A percentile compares a stretch with the other conserved stretches of the same genome.
phyloP scores from a whole-genome alignment of 92 coral and sea anemone genomes.

The Parazoanthus atlanticus region DNA sequence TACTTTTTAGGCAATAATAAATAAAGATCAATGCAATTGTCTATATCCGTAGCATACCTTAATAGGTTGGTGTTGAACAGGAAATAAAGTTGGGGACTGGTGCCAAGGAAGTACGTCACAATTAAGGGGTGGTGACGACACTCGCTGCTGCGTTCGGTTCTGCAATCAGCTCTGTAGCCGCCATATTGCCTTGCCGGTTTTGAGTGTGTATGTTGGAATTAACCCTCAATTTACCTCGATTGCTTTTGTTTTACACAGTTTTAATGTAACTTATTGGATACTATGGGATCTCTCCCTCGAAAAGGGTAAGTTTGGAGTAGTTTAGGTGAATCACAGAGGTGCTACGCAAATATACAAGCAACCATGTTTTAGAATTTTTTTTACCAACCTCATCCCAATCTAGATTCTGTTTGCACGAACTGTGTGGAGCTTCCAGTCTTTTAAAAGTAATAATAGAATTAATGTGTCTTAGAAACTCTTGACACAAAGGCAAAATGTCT shows the following conservation, averaged over 20 bases:
- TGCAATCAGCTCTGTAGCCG: slow-evolving; percentile 12
- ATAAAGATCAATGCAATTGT: too few relatives aligned
- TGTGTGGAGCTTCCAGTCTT: not conserved
- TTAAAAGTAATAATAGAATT: not conserved
- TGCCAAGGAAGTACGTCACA: slow-evolving; percentile 88
- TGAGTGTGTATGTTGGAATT: slow-evolving; percentile 16
- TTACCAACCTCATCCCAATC: not conserved
- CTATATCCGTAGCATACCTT: too few relatives aligned
- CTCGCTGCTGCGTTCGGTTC: slow-evolving; percentile 18
- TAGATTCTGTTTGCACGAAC: not conserved
- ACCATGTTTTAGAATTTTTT: not conserved
- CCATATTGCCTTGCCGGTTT: slow-evolving; percentile 42
- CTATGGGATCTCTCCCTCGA: slow-evolving; percentile 35
- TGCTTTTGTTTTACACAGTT: slow-evolving; percentile 7
- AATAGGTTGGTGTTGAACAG: not conserved
- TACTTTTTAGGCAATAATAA: not conserved
- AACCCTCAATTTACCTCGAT: slow-evolving; percentile 21
- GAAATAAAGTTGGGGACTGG: slow-evolving; percentile 58
- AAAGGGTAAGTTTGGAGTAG: slow-evolving; percentile 25
- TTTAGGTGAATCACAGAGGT: not conserved
- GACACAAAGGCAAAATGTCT: not conserved
- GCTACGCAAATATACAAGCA: not conserved
- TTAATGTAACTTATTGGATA: slow-evolving; percentile 6
- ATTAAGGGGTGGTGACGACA: slow-evolving; percentile 90
- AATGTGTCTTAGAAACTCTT: not conserved